These are phyloP conservation scores for Charanyca ferruginea DNA, from an alignment of 2,888 invertebrate species.

Conservation along the genomic window DNA sequence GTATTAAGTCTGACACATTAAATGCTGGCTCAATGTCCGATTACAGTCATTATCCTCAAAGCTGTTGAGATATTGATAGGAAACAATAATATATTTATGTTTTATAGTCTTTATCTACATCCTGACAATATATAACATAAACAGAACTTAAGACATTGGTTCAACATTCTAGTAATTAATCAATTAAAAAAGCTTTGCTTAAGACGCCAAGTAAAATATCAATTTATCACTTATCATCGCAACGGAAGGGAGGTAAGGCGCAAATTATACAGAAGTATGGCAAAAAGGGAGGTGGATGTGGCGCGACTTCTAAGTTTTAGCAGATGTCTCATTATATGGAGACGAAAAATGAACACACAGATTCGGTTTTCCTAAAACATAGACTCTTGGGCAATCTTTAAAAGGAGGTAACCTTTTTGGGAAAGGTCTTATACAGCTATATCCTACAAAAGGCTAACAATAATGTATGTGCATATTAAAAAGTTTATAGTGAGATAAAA, in stretches of 20 bases:
- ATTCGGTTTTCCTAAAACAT: not conserved
- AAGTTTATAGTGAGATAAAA: slow-evolving; percentile 1
- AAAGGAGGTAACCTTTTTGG: slow-evolving; percentile 39
- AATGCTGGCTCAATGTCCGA: slow-evolving; percentile 7
- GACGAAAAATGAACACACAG: not conserved
- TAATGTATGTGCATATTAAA: slow-evolving; percentile 35
- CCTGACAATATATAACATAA: too few species aligned
- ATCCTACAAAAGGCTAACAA: slow-evolving; percentile 10
- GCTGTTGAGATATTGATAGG: not conserved
- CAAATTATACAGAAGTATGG: slow-evolving; percentile 26
- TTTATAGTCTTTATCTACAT: not conserved
- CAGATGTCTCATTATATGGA: too few species aligned
- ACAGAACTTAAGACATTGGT: too few species aligned
- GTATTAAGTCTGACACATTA: slow-evolving; percentile 1
- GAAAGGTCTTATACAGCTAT: slow-evolving; percentile 22
- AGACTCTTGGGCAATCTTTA: not conserved
- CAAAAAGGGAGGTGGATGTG: not conserved
- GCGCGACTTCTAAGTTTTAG: not conserved
- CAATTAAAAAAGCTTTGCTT: not conserved
- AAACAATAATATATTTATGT: not conserved
- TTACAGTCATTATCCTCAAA: slow-evolving; percentile 3
- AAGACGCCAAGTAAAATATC: slow-evolving; percentile 5
- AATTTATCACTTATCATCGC: slow-evolving; percentile 49
- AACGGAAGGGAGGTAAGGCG: slow-evolving; percentile 46
- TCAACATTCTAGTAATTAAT: too few species aligned